Evolutionary conservation across 2,797 vertebrate genomes (phyloP).

Genomic region (Etheostoma nigrum): DNA sequence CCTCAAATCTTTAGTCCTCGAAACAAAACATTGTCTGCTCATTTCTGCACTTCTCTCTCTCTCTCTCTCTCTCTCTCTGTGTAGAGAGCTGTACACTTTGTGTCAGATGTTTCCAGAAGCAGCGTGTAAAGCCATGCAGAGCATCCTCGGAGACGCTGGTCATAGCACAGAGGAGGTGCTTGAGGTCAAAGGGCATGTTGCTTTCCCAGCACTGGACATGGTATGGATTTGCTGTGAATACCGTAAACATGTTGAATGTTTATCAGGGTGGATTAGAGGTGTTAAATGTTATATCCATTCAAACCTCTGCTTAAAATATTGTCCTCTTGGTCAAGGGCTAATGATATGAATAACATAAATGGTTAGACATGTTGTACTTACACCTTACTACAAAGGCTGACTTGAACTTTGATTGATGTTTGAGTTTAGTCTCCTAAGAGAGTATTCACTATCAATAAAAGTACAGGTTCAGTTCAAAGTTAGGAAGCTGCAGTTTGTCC

Average conservation of each 20-base stretch:
- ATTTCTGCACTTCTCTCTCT: background rate
- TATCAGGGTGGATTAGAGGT: background rate
- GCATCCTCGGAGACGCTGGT: constrained; percentile 86
- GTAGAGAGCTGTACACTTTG: constrained; percentile 89
- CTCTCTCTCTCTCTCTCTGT: background rate
- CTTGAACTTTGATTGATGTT: background rate
- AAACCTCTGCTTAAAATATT: background rate
- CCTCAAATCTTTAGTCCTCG: background rate
- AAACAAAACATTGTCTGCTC: background rate
- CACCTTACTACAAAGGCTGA: background rate
- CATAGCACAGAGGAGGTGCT: constrained; percentile 88
- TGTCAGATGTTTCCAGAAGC: constrained; percentile 93
- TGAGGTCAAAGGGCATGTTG: constrained; percentile 88
- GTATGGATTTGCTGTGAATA: constrained; percentile 71
- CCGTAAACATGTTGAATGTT: background rate
- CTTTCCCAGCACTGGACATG: constrained; percentile 88
- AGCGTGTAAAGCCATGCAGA: constrained; percentile 84
- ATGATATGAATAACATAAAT: background rate
- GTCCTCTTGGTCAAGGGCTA: background rate
- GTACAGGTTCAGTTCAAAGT: too few relatives aligned
- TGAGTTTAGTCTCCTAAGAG: background rate
- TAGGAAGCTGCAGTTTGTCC: too few relatives aligned
- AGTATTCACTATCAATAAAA: background rate
- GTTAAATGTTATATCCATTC: background rate
- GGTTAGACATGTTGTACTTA: background rate